Conservation (phyloP, 2,113 vertebrate genomes). For the Bos taurus region ARS-UCD2.0 NC_037340.1:83233501-83234000, state of each 20-base stretch:
- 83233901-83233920: neutral
- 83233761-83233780: neutral
- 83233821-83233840: neutral
- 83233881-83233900: neutral
- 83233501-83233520: neutral
- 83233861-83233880: neutral
- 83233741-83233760: rapidly evolving
- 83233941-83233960: neutral
- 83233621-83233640: rapidly evolving
- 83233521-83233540: neutral
- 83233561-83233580: neutral
- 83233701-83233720: no score
- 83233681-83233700: neutral
- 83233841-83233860: neutral
- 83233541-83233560: neutral
- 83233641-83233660: neutral
- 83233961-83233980: neutral
- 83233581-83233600: neutral
- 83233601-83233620: neutral
- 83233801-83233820: neutral
- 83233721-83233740: rapidly evolving
- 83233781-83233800: neutral
- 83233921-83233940: neutral
- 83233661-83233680: neutral
- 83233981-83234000: neutral